phyloP scores from a whole-genome alignment of 2,888 invertebrate species.

The Ochropleura plecta region DNA sequence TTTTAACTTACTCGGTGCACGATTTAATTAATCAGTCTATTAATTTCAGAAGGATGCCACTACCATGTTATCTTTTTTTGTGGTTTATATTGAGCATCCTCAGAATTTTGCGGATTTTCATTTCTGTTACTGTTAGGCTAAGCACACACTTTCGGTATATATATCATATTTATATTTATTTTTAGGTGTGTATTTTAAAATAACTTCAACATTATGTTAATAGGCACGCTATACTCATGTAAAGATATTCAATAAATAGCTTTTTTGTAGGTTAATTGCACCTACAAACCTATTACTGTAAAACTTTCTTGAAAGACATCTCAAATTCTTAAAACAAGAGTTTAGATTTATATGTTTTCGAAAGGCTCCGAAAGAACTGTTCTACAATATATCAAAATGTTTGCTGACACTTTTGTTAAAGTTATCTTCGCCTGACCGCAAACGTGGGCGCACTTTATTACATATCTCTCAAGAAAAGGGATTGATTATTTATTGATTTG shows the following conservation, averaged over 20 bases:
- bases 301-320: conserved; percentile 36
- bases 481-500: conserved; percentile 71
- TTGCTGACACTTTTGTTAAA: conserved; percentile 66
- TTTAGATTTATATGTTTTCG: conserved; percentile 59
- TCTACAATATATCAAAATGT: conserved; percentile 68
- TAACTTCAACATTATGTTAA: conserved; percentile 41
- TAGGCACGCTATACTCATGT: conserved; percentile 2
- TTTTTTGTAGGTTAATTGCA: conserved; percentile 50
- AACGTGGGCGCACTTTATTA: conserved; percentile 74
- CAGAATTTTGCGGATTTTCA: conserved; percentile 9
- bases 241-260: conserved; percentile 27
- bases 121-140: not conserved
- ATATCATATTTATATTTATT: conserved; percentile 4
- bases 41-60: conserved; percentile 18
- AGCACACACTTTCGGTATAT: conserved; percentile 1
- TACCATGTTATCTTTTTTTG: not conserved
- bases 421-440: conserved; percentile 72
- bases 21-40: conserved; percentile 30
- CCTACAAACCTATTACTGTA: conserved; percentile 9
- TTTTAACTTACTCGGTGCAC: conserved; percentile 3
- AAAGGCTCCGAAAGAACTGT: conserved; percentile 46
- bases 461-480: conserved; percentile 64
- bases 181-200: conserved; percentile 1
- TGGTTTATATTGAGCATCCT: not conserved
- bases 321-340: conserved; percentile 31